Evolutionary conservation across 2,113 vertebrate genomes (phyloP).

Genomic region (Melozone crissalis): DNA sequence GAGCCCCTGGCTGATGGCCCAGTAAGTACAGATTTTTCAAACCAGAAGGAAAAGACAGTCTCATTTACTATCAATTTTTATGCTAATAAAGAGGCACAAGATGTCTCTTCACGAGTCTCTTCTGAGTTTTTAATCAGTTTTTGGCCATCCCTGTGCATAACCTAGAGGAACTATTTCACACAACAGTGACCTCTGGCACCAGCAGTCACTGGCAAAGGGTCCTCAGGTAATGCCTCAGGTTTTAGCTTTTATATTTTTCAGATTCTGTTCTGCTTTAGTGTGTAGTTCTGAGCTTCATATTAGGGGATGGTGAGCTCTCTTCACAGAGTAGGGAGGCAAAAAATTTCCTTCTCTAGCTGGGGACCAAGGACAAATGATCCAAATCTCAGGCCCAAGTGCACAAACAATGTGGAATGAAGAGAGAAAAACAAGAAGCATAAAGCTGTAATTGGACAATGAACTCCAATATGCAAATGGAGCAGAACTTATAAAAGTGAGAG

Average conservation of each 20-base stretch:
- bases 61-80: background rate
- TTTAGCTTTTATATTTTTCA: background rate
- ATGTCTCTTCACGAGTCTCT: background rate
- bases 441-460: background rate
- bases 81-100: background rate
- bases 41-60: background rate
- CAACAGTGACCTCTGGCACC: background rate
- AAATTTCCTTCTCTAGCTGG: background rate
- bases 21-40: slow-evolving; percentile 20
- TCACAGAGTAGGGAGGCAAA: background rate
- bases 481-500: background rate
- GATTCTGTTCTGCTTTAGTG: background rate
- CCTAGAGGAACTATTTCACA: background rate
- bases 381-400: background rate
- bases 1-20: background rate
- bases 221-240: background rate
- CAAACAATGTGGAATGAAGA: background rate
- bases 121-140: background rate
- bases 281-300: background rate
- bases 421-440: background rate
- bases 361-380: background rate
- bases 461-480: background rate
- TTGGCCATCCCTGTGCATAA: background rate
- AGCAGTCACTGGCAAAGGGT: background rate
- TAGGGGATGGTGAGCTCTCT: background rate